These are phyloP conservation scores for Ferdinandea cuprea DNA, from an alignment of 2,888 invertebrate genomes.

Conservation along the genomic window DNA sequence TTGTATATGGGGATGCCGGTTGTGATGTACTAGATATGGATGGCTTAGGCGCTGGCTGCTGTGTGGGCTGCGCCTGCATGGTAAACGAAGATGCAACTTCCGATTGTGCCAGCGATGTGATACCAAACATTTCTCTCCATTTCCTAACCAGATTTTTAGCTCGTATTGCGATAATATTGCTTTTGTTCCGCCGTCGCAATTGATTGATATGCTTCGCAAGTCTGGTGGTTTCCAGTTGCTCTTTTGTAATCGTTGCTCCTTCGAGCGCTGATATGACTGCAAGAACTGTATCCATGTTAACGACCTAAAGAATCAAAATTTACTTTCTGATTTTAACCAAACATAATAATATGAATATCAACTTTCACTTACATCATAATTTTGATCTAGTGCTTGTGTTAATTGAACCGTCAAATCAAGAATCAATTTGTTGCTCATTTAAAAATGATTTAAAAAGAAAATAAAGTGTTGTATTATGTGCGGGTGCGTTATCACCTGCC, in stretches of 20 bases:
- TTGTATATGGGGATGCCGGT: conserved; percentile 75
- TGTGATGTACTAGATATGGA: conserved; percentile 68
- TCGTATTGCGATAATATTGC: conserved; percentile 92
- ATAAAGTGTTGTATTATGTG: conserved; percentile 55
- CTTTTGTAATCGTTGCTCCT: conserved; percentile 86
- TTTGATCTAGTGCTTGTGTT: conserved; percentile 97
- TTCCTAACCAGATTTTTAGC: conserved; percentile 95
- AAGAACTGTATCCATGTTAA: conserved; percentile 96
- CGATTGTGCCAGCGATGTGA: conserved; percentile 78
- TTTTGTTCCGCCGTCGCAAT: conserved; percentile 92
- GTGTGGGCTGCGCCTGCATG: conserved; percentile 43
- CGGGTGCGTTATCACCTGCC: conserved; percentile 51
- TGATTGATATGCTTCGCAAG: conserved; percentile 97
- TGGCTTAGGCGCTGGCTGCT: conserved; percentile 56
- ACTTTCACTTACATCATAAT: conserved; percentile 95
- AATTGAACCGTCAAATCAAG: conserved; percentile 97
- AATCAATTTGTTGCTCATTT: conserved; percentile 91
- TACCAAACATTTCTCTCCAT: conserved; percentile 95
- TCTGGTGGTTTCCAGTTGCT: conserved; percentile 90
- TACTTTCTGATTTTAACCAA: not conserved
- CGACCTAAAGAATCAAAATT: conserved; percentile 87
- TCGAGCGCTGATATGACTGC: conserved; percentile 97
- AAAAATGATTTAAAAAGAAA: conserved; percentile 78
- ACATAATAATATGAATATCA: not conserved
- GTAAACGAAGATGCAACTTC: conserved; percentile 30